A percentile compares a stretch with the other conserved stretches of the same genome.
phyloP scores from a whole-genome alignment of 2,797 vertebrate species.

The Protosalanx chinensis region DNA sequence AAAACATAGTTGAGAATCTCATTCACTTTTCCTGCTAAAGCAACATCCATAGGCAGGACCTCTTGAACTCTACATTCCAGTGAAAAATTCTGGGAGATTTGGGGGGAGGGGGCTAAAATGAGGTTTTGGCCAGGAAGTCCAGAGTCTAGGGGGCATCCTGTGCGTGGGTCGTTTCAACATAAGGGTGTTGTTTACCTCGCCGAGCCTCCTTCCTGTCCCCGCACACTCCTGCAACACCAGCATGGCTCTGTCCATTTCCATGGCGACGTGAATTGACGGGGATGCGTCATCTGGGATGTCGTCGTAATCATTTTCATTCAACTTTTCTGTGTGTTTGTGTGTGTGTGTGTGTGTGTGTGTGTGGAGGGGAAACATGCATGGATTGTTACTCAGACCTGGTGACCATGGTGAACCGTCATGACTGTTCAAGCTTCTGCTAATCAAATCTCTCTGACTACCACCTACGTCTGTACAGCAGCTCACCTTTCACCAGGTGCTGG shows the following conservation, averaged over 20 bases:
- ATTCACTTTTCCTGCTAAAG: not conserved
- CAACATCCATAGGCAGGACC: not conserved
- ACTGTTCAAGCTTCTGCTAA: not conserved
- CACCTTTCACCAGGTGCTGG: constrained; percentile 84
- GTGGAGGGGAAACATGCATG: not conserved
- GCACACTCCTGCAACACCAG: constrained; percentile 43
- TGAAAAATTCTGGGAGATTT: constrained; percentile 5
- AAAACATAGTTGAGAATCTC: not conserved
- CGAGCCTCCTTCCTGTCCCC: constrained; percentile 72
- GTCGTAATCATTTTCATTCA: constrained; percentile 78
- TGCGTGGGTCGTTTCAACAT: constrained; percentile 54
- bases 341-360: not conserved
- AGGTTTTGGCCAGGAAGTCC: constrained; percentile 58
- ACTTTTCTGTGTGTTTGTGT: constrained; percentile 54
- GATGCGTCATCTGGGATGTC: constrained; percentile 72
- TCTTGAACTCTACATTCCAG: constrained; percentile 22
- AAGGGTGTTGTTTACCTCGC: constrained; percentile 64
- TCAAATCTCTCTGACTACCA: not conserved
- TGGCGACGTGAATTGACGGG: constrained; percentile 62
- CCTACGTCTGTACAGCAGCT: constrained; percentile 12
- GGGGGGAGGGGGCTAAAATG: constrained; percentile 30
- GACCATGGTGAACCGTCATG: not conserved
- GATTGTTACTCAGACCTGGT: not conserved
- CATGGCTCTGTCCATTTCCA: constrained; percentile 71
- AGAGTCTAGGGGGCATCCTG: constrained; percentile 70